phyloP scores from a whole-genome alignment of 2,113 vertebrate species.

The Catharus fuscescens region DNA sequence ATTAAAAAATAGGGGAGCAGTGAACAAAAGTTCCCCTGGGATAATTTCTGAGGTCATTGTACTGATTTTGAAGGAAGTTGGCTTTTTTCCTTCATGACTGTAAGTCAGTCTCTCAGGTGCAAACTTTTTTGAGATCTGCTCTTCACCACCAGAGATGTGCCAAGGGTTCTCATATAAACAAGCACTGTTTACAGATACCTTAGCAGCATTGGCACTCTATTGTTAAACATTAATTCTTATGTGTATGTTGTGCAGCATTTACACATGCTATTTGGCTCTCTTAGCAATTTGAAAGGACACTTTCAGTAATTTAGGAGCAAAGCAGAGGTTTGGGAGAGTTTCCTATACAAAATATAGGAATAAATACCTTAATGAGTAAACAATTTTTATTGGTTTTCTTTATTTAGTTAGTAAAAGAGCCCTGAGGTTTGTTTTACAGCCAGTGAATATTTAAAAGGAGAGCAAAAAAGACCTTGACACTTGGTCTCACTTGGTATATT shows the following conservation, averaged over 20 bases:
- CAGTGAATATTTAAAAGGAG: neutral
- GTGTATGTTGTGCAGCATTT: conserved; percentile 21
- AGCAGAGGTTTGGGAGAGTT: neutral
- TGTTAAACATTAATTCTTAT: conserved; percentile 63
- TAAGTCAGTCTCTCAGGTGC: neutral
- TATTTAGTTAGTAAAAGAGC: neutral
- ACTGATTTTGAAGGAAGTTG: neutral
- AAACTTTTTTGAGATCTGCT: neutral
- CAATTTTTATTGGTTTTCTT: neutral
- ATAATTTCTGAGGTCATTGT: neutral
- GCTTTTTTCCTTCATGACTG: neutral
- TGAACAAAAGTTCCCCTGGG: neutral
- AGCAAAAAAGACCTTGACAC: neutral
- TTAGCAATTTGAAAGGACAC: neutral
- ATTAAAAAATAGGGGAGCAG: neutral
- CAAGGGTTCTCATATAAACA: neutral
- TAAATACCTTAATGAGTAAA: neutral
- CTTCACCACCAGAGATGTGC: neutral
- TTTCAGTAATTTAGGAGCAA: neutral
- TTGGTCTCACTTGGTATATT: neutral
- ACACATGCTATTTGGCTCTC: neutral
- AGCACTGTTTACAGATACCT: neutral
- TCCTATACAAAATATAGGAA: neutral
- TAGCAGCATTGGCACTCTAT: neutral
- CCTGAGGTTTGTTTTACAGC: neutral